A percentile compares a stretch with the other conserved stretches of the same genome.
Conservation (phyloP, 2,797 vertebrate genomes). For the Enteromius viviparus region DNA sequence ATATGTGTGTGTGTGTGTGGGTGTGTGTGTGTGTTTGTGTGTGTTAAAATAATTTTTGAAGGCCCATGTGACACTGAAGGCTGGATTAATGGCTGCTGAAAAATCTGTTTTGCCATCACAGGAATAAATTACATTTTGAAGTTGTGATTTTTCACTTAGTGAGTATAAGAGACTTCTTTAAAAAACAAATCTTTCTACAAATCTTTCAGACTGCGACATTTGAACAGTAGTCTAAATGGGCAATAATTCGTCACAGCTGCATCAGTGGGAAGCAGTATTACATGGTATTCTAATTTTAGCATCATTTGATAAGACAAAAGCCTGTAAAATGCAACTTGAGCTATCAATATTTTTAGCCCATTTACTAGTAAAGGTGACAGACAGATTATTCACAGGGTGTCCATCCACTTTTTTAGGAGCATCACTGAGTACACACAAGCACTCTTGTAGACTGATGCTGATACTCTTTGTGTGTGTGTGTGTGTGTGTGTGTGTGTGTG, state of each 20-base stretch:
- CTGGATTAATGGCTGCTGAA: neutral
- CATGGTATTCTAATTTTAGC: neutral
- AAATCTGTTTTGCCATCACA: neutral
- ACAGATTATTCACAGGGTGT: neutral
- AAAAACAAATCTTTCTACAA: neutral
- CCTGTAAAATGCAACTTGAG: neutral
- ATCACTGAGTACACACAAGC: neutral
- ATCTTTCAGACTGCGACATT: neutral
- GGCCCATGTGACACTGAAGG: neutral
- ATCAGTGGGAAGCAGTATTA: neutral
- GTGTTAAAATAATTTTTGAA: neutral
- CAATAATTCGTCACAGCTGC: neutral
- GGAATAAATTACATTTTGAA: neutral
- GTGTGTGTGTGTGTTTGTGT: no score
- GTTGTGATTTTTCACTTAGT: no score
- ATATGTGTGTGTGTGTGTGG: no score
- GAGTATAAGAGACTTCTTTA: neutral
- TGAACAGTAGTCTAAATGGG: neutral
- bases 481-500: neutral
- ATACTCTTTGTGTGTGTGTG: neutral
- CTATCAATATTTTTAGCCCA: neutral
- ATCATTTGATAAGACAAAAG: neutral
- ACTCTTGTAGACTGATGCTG: neutral
- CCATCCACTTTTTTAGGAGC: neutral
- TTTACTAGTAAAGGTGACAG: neutral